These are phyloP conservation scores for Dasysyrphus tricinctus DNA, from an alignment of 2,888 invertebrate genomes.

Conservation along the genomic window DNA sequence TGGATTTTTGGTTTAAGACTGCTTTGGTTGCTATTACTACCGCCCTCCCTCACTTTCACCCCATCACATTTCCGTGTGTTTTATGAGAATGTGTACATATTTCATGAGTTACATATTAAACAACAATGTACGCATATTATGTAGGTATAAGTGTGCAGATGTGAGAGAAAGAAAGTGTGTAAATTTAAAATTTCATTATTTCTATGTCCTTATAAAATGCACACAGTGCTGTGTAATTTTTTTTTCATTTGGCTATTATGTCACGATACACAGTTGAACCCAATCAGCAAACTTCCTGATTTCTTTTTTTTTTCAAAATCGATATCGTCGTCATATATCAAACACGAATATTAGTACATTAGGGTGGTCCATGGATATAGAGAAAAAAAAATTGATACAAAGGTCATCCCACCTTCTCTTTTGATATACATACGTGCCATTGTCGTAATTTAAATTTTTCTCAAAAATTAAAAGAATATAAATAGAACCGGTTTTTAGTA, in stretches of 20 bases:
- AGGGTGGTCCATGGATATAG: no score
- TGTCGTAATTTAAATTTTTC: no score
- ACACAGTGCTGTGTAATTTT: neutral
- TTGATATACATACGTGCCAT: no score
- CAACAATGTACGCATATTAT: neutral
- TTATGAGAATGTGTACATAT: conserved; percentile 57
- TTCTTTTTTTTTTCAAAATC: no score
- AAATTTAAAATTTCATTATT: conserved; percentile 20
- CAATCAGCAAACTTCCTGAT: conserved; percentile 54
- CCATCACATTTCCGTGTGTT: conserved; percentile 10
- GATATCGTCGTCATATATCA: no score
- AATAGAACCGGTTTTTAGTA: no score
- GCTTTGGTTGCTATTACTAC: conserved; percentile 39
- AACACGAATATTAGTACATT: no score
- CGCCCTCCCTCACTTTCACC: neutral
- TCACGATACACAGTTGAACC: conserved; percentile 61
- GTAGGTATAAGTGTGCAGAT: neutral
- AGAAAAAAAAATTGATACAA: no score
- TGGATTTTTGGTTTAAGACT: conserved; percentile 62
- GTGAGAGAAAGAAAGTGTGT: conserved; percentile 11
- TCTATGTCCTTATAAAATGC: neutral
- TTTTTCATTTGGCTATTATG: no score
- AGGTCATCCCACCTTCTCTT: no score
- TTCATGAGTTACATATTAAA: conserved; percentile 49
- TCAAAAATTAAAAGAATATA: no score